Percentiles rank a stretch among this genome's conserved stretches.
Conservation (phyloP, 2,797 vertebrate species). For the Graptemys geographica region DNA sequence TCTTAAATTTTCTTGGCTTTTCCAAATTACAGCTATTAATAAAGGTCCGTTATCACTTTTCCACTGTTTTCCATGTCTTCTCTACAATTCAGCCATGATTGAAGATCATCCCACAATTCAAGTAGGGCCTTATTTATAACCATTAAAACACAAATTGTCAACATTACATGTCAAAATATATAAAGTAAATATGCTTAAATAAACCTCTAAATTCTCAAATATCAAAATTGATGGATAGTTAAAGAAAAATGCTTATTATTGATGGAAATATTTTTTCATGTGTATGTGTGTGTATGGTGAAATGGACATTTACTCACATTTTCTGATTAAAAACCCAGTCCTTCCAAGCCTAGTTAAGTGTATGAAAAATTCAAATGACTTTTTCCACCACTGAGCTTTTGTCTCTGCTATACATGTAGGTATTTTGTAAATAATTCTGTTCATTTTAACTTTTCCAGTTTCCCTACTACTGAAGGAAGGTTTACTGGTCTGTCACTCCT, state of each 20-base stretch:
- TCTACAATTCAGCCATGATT: not conserved
- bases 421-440: slow-evolving; percentile 4
- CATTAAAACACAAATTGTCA: not conserved
- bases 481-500: slow-evolving; percentile 8
- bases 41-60: not conserved
- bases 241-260: not conserved
- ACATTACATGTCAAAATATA: not conserved
- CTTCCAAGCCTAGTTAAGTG: not conserved
- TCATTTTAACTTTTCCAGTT: slow-evolving; percentile 10
- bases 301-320: not conserved
- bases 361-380: not conserved
- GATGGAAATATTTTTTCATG: not conserved
- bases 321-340: not conserved
- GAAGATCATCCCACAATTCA: not conserved
- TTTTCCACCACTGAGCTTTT: slow-evolving; percentile 8
- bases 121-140: not conserved
- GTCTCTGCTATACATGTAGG: not conserved
- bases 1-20: not conserved
- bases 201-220: not conserved
- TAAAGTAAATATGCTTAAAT: not conserved
- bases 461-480: not conserved
- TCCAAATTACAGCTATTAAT: not conserved
- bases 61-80: not conserved
- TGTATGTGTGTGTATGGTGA: too few relatives aligned
- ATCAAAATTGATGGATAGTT: too few relatives aligned